A percentile compares a stretch with the other conserved stretches of the same genome.
Evolutionary conservation across 2,113 vertebrate species (phyloP).

Genomic region (Neolamprologus sp.): DNA sequence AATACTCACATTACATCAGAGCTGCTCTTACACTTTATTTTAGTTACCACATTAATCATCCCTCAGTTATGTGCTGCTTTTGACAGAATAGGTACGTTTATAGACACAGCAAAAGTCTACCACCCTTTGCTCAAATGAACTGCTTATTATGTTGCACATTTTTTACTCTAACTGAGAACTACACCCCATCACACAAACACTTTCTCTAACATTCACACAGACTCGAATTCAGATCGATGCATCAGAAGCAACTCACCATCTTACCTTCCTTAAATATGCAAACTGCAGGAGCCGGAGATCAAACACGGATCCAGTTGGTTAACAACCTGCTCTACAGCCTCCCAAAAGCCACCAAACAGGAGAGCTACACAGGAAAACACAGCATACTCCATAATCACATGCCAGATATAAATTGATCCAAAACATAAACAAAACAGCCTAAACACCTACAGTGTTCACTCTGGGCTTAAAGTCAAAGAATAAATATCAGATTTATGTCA

Average conservation of each 20-base stretch:
- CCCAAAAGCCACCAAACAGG: neutral
- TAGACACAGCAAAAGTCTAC: fast-evolving
- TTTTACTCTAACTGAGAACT: neutral
- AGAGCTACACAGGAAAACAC: fast-evolving
- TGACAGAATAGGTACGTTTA: neutral
- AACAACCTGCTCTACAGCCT: neutral
- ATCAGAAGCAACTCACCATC: neutral
- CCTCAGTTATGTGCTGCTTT: neutral
- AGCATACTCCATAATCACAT: fast-evolving
- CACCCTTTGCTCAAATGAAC: fast-evolving
- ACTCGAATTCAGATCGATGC: fast-evolving
- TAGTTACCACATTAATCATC: neutral
- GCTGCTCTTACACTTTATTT: neutral
- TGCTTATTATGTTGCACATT: neutral
- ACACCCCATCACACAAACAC: fast-evolving
- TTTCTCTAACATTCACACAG: neutral
- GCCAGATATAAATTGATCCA: neutral
- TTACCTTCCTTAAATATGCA: fast-evolving
- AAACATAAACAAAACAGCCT: fast-evolving
- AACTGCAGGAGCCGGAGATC: neutral
- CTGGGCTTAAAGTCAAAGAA: fast-evolving
- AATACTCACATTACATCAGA: neutral
- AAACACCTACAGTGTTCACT: neutral
- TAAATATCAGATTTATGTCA: fast-evolving
- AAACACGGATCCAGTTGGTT: fast-evolving